Percentiles rank a stretch among this genome's conserved stretches.
These are phyloP conservation scores for Drosophila diplacantha DNA, from an alignment of 2,888 invertebrate species.

Conservation along the genomic window DNA sequence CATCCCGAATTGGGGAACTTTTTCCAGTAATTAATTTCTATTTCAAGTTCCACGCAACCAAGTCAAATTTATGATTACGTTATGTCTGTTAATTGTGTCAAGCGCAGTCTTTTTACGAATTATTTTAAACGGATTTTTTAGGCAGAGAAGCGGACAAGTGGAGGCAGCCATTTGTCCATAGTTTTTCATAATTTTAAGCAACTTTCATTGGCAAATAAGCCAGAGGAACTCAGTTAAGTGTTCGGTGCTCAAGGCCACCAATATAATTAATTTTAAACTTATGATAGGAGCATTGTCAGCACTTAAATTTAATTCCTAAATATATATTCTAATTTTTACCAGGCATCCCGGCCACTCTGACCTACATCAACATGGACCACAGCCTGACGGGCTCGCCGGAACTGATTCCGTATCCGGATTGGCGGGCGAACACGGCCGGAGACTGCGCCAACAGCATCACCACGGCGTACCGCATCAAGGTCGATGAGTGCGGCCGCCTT, in stretches of 20 bases:
- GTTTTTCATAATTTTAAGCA: neutral
- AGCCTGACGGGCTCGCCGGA: conserved; percentile 85
- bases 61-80: neutral
- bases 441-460: conserved; percentile 86
- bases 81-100: neutral
- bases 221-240: neutral
- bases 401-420: conserved; percentile 88
- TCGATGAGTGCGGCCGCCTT: conserved; percentile 86
- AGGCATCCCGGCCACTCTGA: conserved; percentile 90
- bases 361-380: conserved; percentile 85
- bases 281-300: neutral
- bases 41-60: neutral
- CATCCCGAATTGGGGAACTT: conserved; percentile 2
- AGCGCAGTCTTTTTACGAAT: neutral
- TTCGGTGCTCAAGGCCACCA: no score
- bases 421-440: conserved; percentile 85
- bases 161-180: neutral
- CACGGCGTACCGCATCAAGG: conserved; percentile 88
- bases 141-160: neutral
- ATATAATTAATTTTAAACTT: no score
- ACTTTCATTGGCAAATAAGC: neutral
- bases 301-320: neutral
- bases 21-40: conserved; percentile 2
- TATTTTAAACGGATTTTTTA: neutral
- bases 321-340: conserved; percentile 8